phyloP scores from a whole-genome alignment of 2,113 vertebrate species.

The Ellobius talpinus region DNA sequence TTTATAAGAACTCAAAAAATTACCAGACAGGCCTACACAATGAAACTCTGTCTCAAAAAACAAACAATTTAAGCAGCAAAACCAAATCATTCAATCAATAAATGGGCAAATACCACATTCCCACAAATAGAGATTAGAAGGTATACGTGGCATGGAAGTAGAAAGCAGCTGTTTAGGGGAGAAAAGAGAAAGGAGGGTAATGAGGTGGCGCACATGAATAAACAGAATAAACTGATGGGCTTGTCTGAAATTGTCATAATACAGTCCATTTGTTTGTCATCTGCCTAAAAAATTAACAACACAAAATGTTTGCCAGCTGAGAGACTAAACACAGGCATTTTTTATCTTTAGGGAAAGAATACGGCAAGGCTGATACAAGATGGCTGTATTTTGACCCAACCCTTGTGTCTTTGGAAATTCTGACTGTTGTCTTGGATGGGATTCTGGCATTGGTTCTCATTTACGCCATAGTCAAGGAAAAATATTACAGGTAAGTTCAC shows the following conservation, averaged over 20 bases:
- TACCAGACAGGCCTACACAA: too few species aligned
- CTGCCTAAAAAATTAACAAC: background rate
- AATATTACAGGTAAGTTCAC: conserved; percentile 83
- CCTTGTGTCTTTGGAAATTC: conserved; percentile 88
- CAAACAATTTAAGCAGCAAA: background rate
- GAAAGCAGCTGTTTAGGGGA: background rate
- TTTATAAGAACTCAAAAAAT: background rate
- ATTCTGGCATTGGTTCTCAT: conserved; percentile 86
- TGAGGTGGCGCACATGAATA: background rate
- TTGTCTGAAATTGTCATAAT: background rate
- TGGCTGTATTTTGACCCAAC: conserved; percentile 88
- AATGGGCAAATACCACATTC: background rate
- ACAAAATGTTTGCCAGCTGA: background rate
- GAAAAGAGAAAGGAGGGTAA: background rate
- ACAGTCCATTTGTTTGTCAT: background rate
- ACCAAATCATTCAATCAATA: background rate
- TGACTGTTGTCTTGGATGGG: conserved; percentile 86
- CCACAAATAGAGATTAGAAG: background rate
- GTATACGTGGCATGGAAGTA: background rate
- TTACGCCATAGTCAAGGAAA: conserved; percentile 85
- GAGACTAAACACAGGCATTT: conserved; percentile 21
- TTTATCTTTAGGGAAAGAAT: conserved; percentile 90
- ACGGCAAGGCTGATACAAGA: conserved; percentile 90
- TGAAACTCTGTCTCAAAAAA: background rate
- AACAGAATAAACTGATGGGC: background rate